Evolutionary conservation across 1,140 invertebrate species (phyloP).

Genomic region (Hycleus cichorii): DNA sequence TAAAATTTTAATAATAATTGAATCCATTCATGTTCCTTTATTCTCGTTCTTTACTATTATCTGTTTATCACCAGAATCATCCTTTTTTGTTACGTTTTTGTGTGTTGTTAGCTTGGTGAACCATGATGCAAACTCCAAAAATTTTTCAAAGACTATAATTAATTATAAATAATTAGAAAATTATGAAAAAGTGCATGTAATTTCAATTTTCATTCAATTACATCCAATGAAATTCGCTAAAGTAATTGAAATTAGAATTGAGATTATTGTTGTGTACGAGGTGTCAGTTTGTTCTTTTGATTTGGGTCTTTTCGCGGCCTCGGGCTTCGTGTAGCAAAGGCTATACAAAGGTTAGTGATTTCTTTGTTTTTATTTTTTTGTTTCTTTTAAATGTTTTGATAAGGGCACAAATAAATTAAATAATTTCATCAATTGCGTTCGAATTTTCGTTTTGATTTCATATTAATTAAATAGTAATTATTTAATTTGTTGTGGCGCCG

Average conservation of each 20-base stretch:
- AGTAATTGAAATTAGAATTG: conserved; percentile 8
- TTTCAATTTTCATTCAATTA: conserved; percentile 2
- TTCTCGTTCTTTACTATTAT: too few relatives aligned
- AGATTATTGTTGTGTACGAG: background rate
- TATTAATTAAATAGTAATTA: conserved; percentile 18
- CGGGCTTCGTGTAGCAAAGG: conserved; percentile 37
- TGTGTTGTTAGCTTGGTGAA: conserved; percentile 12
- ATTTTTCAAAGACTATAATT: conserved; percentile 6
- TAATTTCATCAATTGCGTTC: conserved; percentile 1
- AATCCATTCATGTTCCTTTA: too few relatives aligned
- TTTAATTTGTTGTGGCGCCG: conserved; percentile 8
- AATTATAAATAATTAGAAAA: conserved; percentile 4
- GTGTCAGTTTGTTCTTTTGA: background rate
- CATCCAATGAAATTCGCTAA: background rate
- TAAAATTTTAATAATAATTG: too few relatives aligned
- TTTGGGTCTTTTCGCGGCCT: conserved; percentile 24
- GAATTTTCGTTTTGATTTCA: background rate
- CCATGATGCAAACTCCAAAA: conserved; percentile 13
- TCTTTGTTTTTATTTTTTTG: background rate
- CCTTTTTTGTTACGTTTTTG: background rate
- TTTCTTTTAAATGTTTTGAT: background rate
- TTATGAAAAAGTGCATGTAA: conserved; percentile 1
- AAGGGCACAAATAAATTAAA: too few relatives aligned
- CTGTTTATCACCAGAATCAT: too few relatives aligned
- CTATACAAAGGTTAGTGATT: conserved; percentile 38